Evolutionary conservation across 2,113 vertebrate genomes (phyloP).

Genomic region (Sialia sialis): DNA sequence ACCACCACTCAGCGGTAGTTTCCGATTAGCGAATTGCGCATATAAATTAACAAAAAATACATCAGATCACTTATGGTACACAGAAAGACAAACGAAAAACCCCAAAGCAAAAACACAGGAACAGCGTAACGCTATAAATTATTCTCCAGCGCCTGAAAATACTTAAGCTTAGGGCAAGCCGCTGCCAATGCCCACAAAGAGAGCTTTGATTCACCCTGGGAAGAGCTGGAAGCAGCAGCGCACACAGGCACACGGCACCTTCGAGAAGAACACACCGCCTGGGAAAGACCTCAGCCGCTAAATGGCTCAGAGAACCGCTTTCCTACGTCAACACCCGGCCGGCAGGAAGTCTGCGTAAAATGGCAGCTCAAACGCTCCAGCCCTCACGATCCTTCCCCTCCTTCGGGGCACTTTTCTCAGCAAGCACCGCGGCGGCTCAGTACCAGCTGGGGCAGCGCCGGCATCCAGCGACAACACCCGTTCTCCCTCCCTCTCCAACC

Average conservation of each 20-base stretch:
- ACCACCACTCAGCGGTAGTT: fast-evolving
- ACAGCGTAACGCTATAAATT: background rate
- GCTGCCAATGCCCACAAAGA: background rate
- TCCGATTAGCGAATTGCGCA: background rate
- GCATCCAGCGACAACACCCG: background rate
- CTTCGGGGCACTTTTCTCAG: background rate
- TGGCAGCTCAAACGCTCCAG: background rate
- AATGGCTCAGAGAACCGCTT: background rate
- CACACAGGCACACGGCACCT: background rate
- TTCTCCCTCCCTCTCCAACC: fast-evolving
- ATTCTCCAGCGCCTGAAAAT: background rate
- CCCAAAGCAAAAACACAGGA: background rate
- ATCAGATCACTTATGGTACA: background rate
- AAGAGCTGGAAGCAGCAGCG: background rate
- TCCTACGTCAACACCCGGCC: background rate
- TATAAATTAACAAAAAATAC: background rate
- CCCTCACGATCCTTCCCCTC: background rate
- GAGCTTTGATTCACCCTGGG: background rate
- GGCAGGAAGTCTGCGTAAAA: background rate
- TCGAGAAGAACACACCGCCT: fast-evolving
- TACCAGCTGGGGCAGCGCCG: background rate
- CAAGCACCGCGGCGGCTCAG: background rate
- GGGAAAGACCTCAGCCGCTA: background rate
- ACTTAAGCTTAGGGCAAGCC: background rate
- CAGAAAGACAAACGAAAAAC: background rate